Base-by-base conservation (phyloP, 2,113 vertebrate species). In the Hylia prasina region DNA sequence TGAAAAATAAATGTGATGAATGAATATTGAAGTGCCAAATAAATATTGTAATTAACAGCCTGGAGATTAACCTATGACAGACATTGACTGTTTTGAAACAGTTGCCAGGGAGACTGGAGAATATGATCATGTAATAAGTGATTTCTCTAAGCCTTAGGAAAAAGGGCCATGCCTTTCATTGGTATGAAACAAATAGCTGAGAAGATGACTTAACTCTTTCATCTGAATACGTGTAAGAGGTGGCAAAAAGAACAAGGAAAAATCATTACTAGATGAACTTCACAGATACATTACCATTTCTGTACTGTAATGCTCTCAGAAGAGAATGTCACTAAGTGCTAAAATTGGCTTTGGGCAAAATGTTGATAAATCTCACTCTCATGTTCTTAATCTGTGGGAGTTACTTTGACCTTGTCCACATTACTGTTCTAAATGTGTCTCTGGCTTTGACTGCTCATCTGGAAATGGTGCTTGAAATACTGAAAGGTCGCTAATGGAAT, bases 401-500 rank as follows among this genome's bases (percentile, higher is more conserved):
- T 70, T 89, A 10, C 70, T 93, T 61, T 95, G 89, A 81, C 71
- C 79, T 89, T 86, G 75, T 27, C 30, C 33, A 39, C 30, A 10
- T 77, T 81, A 37, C 51, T 92, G 86, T 92, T 90, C 39, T 83
- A 54, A 94, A 88, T 82, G 44, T 82, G 70, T 87, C 53, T 82
- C 53, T 91, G 84, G 40, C 83, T 92, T 77, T 88, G 70, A 85
- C 58, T 88, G 63, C 50, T 80, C 82, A 35, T 92, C 64, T 96
- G 86, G 68, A 96, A 93, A 92, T 63, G 56, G 47, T 90, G 50
- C 76, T 88, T 77, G 39, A 69, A 77, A 61, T 92, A 57, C 50
- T 80, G 19, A 93, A 90, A 94, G 92, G 76, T 94, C 18, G 0
- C 90, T 95, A 90, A 83, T 93, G 91, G 91, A 92, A 58, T 95